Conservation (phyloP, 2,113 vertebrate species). For the Hemiscyllium ocellatum region DNA sequence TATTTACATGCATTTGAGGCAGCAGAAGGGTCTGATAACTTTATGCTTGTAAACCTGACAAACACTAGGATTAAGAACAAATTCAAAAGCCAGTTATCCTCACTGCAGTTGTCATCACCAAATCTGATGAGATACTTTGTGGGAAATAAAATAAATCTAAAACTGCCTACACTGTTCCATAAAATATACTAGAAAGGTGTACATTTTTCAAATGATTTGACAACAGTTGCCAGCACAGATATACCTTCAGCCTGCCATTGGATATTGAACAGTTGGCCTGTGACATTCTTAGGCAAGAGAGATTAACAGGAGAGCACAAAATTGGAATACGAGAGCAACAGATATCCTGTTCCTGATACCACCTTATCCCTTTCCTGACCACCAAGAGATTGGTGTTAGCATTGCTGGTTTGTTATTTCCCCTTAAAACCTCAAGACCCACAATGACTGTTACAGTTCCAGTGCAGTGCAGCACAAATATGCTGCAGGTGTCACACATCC, state of each 20-base stretch:
- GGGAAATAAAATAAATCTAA: background rate
- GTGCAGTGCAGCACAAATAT: background rate
- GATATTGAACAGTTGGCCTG: background rate
- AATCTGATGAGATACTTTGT: background rate
- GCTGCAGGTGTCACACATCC: constrained; percentile 28
- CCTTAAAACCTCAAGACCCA: background rate
- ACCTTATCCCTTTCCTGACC: background rate
- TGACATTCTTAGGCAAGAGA: background rate
- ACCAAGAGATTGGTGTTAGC: background rate
- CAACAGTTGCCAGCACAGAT: background rate
- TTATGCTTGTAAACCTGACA: background rate
- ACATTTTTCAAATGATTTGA: background rate
- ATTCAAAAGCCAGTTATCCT: background rate
- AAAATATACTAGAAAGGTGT: background rate
- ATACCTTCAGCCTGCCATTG: background rate
- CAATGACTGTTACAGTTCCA: background rate
- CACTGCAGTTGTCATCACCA: background rate
- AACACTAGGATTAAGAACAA: background rate
- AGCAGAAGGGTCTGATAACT: background rate
- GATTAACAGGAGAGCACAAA: background rate
- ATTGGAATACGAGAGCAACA: background rate
- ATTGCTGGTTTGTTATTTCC: background rate
- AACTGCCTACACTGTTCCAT: background rate
- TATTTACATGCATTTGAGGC: too few species aligned
- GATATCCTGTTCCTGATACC: background rate